Evolutionary conservation across 2,888 invertebrate genomes (phyloP).

Genomic region (Agelastica alni): DNA sequence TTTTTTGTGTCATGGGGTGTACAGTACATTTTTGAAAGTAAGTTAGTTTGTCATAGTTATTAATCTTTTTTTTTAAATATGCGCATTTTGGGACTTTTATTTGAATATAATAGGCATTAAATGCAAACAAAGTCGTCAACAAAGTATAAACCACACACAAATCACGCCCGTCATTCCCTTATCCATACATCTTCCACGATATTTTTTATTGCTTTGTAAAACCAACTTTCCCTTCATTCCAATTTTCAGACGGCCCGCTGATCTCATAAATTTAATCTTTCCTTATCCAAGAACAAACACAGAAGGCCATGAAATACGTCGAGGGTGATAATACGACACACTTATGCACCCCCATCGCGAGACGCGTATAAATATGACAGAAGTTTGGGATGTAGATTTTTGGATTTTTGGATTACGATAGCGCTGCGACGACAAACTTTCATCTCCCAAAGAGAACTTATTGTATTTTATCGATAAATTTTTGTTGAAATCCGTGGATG

Average conservation of each 20-base stretch:
- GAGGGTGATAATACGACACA: constrained; percentile 30
- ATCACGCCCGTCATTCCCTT: no score
- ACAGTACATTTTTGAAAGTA: no score
- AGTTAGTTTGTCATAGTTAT: no score
- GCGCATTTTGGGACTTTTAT: no score
- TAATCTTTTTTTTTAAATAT: no score
- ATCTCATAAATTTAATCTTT: constrained; percentile 32
- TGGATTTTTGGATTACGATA: constrained; percentile 14
- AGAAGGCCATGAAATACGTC: constrained; percentile 15
- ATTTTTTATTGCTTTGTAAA: constrained; percentile 17
- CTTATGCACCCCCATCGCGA: constrained; percentile 32
- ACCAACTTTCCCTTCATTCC: constrained; percentile 16
- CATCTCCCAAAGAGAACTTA: neutral
- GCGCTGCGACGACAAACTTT: constrained; percentile 9
- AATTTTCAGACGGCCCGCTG: constrained; percentile 25
- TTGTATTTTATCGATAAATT: constrained; percentile 8
- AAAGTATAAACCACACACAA: no score
- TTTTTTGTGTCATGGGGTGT: no score
- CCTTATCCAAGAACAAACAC: constrained; percentile 33
- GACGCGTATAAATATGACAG: constrained; percentile 31
- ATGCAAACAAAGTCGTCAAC: no score
- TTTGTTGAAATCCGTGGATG: neutral
- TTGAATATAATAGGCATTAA: no score
- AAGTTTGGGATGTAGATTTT: constrained; percentile 32
- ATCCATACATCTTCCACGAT: no score